Evolutionary conservation across 2,888 invertebrate species (phyloP).

Genomic region (Caenorhabditis sinica): DNA sequence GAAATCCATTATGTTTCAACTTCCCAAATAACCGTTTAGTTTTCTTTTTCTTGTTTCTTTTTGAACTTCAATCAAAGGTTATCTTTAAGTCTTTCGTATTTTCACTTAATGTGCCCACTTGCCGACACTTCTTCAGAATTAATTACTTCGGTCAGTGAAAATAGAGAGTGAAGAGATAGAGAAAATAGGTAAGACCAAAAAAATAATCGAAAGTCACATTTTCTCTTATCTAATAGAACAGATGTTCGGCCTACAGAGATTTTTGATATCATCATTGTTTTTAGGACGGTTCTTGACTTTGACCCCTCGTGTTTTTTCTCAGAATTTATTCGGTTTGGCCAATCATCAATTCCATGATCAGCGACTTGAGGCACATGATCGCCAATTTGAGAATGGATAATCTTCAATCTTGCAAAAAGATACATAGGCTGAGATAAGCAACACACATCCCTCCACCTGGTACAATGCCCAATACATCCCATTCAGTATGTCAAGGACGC

Average conservation of each 20-base stretch:
- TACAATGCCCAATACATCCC: constrained; percentile 35
- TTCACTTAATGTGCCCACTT: constrained; percentile 29
- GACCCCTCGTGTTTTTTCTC: constrained; percentile 25
- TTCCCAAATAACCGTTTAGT: constrained; percentile 6
- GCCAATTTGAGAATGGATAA: constrained; percentile 21
- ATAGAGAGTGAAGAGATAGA: background rate
- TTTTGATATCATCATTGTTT: constrained; percentile 37
- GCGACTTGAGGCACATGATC: constrained; percentile 25
- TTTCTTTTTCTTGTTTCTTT: background rate
- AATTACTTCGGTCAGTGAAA: constrained; percentile 25
- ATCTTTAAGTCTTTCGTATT: constrained; percentile 3
- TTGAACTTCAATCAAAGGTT: constrained; percentile 39
- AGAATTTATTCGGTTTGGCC: constrained; percentile 6
- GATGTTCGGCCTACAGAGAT: constrained; percentile 40
- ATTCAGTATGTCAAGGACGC: constrained; percentile 64
- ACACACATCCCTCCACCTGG: constrained; percentile 44
- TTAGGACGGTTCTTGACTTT: constrained; percentile 21
- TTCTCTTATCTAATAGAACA: constrained; percentile 51
- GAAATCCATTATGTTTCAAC: constrained; percentile 26
- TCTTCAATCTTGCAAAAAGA: constrained; percentile 61
- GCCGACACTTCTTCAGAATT: constrained; percentile 33
- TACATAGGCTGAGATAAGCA: constrained; percentile 46
- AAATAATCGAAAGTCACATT: constrained; percentile 37
- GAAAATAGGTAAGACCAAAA: background rate
- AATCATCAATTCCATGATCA: constrained; percentile 36